Evolutionary conservation across 2,888 invertebrate genomes (phyloP), one percentile per base, ranked within the genome.

Genomic region (Cyaniris semiargus): DNA sequence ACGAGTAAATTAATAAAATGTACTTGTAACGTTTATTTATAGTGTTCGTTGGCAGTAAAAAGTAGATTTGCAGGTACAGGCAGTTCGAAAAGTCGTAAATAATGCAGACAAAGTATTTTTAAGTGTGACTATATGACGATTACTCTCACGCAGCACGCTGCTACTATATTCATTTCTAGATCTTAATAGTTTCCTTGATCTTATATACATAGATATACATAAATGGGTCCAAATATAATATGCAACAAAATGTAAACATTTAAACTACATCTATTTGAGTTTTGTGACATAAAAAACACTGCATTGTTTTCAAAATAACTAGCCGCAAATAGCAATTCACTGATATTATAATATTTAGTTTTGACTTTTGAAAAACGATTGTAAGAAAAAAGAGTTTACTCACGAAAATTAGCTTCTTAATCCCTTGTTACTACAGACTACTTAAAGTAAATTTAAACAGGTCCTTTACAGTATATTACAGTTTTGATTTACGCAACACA

Each of bases 61-160:
- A 58, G 71, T 76, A 71, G 71, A 76, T 71, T 71, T 21, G 56
- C 71, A 38, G 70, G 71, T 78, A 34, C 74, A 79, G 44, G 48
- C 72, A 72, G 48, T 72, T 72, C 72, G 23, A 72, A 72, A 72
- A 72, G 72, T 83, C 83, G 83, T 88, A 86, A 89, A 87, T 71
- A 83, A 79, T 83, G 83, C 81, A 84, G 86, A 90, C 89, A 91
- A 88, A 85, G 89, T 89, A 84, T 85, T 86, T 86, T 87, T 87
- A 86, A 88, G 83, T 87, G 85, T 87, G 85, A 83, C 84, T 84
- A 83, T 84, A 83, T 84, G 83, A 88, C 90, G 87, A 89, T 90
- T 89, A 87, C 86, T 84, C 85, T 89, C 88, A 87, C 90, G 83
- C 83, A 85, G 89, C 88, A 88, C 90, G 83, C 83, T 81, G 83